phyloP scores from a whole-genome alignment of 2,888 invertebrate species.

The Harpalus rubripes region DNA sequence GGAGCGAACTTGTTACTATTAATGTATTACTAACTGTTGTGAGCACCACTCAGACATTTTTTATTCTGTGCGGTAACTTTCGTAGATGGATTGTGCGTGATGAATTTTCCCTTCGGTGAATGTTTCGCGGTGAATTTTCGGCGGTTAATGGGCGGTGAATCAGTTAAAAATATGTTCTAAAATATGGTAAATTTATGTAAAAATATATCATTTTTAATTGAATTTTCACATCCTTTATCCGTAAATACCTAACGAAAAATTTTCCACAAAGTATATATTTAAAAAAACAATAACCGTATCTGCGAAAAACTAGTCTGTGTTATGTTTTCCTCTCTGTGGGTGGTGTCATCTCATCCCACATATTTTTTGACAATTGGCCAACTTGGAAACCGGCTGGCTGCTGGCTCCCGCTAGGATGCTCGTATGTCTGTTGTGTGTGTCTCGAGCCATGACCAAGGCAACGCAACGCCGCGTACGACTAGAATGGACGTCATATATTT shows the following conservation, averaged over 20 bases:
- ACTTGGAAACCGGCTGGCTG: conserved; percentile 16
- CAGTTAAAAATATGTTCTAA: too few species aligned
- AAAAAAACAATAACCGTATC: conserved; percentile 50
- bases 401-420: background rate
- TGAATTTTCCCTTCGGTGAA: too few species aligned
- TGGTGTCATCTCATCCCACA: conserved; percentile 25
- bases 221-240: conserved; percentile 18
- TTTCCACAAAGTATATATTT: conserved; percentile 34
- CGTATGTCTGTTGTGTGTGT: background rate
- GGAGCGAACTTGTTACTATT: too few species aligned
- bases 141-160: too few species aligned
- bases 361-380: conserved; percentile 61
- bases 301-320: conserved; percentile 48
- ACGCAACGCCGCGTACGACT: conserved; percentile 8
- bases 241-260: conserved; percentile 7
- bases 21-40: too few species aligned
- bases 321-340: conserved; percentile 5
- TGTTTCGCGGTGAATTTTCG: too few species aligned
- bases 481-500: conserved; percentile 22
- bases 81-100: too few species aligned
- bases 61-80: too few species aligned
- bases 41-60: too few species aligned
- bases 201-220: background rate
- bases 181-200: too few species aligned
- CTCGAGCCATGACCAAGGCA: conserved; percentile 31